phyloP scores from a whole-genome alignment of 2,113 vertebrate species.

The Zonotrichia leucophrys region DNA sequence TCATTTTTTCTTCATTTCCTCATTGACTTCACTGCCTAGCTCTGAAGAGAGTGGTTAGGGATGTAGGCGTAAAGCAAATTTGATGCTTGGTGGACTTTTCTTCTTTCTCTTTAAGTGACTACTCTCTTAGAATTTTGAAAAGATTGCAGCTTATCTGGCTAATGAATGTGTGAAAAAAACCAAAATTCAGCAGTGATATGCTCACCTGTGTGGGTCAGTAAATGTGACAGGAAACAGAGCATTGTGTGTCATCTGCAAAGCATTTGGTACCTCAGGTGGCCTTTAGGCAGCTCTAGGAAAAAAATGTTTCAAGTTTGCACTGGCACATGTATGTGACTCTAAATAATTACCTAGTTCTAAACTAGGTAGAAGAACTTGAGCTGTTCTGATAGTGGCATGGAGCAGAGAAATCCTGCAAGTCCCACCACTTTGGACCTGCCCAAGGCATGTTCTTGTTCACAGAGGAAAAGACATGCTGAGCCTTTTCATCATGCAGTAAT shows the following conservation, averaged over 20 bases:
- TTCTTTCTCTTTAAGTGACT: not conserved
- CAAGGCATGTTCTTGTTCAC: not conserved
- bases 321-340: not conserved
- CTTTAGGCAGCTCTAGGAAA: not conserved
- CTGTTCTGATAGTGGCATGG: not conserved
- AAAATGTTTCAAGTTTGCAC: not conserved
- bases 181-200: not conserved
- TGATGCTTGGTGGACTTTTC: not conserved
- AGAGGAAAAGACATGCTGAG: not conserved
- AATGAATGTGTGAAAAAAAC: not conserved
- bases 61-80: fast-evolving
- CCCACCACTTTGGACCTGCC: not conserved
- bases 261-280: not conserved
- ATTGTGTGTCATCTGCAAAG: fast-evolving
- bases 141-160: not conserved
- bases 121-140: not conserved
- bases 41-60: not conserved
- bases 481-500: not conserved
- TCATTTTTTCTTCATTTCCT: not conserved
- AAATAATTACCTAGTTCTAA: not conserved
- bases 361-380: not conserved
- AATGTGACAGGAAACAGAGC: not conserved
- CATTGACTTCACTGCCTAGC: not conserved
- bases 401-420: not conserved
- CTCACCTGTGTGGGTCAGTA: not conserved